These are phyloP conservation scores for Mythimna pallens DNA, from an alignment of 2,888 invertebrate genomes.

Conservation along the genomic window DNA sequence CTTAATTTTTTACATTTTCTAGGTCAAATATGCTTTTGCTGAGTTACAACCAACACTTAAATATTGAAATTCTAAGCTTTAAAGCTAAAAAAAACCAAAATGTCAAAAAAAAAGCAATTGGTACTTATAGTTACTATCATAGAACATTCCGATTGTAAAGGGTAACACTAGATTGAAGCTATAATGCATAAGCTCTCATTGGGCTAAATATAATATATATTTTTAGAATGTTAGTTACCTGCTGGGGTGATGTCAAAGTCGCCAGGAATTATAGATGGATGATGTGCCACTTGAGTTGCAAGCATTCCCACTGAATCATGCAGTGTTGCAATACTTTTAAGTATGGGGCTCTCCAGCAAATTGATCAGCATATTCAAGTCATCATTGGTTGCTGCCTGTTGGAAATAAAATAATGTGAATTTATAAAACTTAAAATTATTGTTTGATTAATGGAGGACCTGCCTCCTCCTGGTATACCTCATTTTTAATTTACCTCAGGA, in stretches of 20 bases:
- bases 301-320: constrained; percentile 97
- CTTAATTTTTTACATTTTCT: too few relatives aligned
- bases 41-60: too few relatives aligned
- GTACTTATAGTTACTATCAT: too few relatives aligned
- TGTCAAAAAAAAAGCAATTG: too few relatives aligned
- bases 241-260: constrained; percentile 98
- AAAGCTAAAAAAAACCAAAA: too few relatives aligned
- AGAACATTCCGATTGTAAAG: too few relatives aligned
- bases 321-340: constrained; percentile 96
- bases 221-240: constrained; percentile 81
- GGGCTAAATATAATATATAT: not conserved
- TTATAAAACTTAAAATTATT: not conserved
- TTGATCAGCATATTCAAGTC: constrained; percentile 96
- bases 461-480: too few relatives aligned
- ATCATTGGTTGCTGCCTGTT: constrained; percentile 91
- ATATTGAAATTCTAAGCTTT: too few relatives aligned
- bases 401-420: not conserved
- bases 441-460: not conserved
- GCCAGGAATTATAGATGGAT: constrained; percentile 97
- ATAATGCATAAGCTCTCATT: too few relatives aligned
- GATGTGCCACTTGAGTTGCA: constrained; percentile 96
- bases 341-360: constrained; percentile 96
- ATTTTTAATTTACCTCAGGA: too few relatives aligned
- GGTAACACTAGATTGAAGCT: too few relatives aligned
- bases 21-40: too few relatives aligned